phyloP scores from a whole-genome alignment of 92 coral and sea anemone species.

The Phenganax marumi region DNA sequence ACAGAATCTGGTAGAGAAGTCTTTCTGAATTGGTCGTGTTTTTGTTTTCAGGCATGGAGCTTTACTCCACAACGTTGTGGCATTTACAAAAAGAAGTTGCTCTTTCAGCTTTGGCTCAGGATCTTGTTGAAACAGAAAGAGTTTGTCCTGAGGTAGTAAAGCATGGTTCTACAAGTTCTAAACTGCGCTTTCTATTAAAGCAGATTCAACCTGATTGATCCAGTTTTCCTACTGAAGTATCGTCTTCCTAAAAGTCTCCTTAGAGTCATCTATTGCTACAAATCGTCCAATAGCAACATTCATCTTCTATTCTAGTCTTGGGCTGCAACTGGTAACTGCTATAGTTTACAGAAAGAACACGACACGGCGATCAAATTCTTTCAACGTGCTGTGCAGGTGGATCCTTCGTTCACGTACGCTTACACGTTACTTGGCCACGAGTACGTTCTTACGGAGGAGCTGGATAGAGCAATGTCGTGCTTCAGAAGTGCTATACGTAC shows the following conservation, averaged over 20 bases:
- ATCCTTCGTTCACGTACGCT: slow-evolving; percentile 83
- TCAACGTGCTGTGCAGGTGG: slow-evolving; percentile 97
- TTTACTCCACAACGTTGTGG: slow-evolving; percentile 93
- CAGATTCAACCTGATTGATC: background rate
- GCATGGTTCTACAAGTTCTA: background rate
- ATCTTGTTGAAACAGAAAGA: slow-evolving; percentile 81
- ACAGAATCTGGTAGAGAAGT: background rate
- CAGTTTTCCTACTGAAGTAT: too few relatives aligned
- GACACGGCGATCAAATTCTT: slow-evolving; percentile 98
- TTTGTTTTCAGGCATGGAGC: slow-evolving; percentile 77
- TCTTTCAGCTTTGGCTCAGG: slow-evolving; percentile 90
- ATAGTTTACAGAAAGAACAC: slow-evolving; percentile 95
- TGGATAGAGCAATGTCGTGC: slow-evolving; percentile 98
- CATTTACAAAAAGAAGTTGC: slow-evolving; percentile 94
- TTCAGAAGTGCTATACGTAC: slow-evolving; percentile 86
- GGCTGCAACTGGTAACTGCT: slow-evolving; percentile 98
- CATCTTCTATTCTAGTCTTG: slow-evolving; percentile 65
- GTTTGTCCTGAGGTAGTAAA: slow-evolving; percentile 76
- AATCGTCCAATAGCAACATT: too few relatives aligned
- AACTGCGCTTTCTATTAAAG: background rate
- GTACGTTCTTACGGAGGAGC: slow-evolving; percentile 89
- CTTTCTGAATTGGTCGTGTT: background rate
- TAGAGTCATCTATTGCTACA: background rate
- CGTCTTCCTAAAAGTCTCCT: too few relatives aligned
- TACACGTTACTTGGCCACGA: slow-evolving; percentile 95